Base-by-base conservation (phyloP, 2,113 vertebrate species). In the Aegotheles bennettii region DNA sequence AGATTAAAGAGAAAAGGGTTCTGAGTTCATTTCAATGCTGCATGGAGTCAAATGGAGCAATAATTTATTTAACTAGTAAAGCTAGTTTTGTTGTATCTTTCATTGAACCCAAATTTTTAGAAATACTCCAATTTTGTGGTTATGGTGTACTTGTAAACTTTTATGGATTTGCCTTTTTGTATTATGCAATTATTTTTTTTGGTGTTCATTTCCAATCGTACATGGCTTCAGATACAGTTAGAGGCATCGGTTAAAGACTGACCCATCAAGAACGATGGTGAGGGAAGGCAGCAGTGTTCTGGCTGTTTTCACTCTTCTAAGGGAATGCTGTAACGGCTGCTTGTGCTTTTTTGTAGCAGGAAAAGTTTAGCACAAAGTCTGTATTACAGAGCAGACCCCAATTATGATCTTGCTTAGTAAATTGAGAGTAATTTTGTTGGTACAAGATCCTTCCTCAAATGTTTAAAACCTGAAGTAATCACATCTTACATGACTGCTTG, bases 1-100 rank as follows among this genome's bases (percentile, higher is more conserved):
- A 93, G 97, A 97, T 95, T 90, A 96, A 94, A 96, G 93, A 97
- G 95, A 97, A 94, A 64, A 96, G 96, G 95, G 94, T 96, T 98
- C 97, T 97, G 89, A 97, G 75, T 96, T 95, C 95, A 97, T 97
- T 98, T 98, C 97, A 98, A 98, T 97, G 98, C 98, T 98, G 98
- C 98, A 97, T 96, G 97, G 96, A 97, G 97, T 98, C 96, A 74
- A 97, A 95, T 93, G 97, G 96, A 98, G 98, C 98, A 99, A 99
- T 97, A 97, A 97, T 91, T 91, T 95, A 85, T 92, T 91, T 94
- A 82, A 56, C 92, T 93, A 82, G 91, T 48, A 74, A 93, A 89
- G 94, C 67, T 90, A 90, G 92, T 94, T 94, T 92, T 76, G 73
- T 85, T 82, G 47, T 85, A 65, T 88, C 94, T 91, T 93, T 91